Percentiles rank a stretch among this genome's conserved stretches.
These are phyloP conservation scores for Agelastica alni DNA, from an alignment of 2,888 invertebrate species.

Conservation along the genomic window DNA sequence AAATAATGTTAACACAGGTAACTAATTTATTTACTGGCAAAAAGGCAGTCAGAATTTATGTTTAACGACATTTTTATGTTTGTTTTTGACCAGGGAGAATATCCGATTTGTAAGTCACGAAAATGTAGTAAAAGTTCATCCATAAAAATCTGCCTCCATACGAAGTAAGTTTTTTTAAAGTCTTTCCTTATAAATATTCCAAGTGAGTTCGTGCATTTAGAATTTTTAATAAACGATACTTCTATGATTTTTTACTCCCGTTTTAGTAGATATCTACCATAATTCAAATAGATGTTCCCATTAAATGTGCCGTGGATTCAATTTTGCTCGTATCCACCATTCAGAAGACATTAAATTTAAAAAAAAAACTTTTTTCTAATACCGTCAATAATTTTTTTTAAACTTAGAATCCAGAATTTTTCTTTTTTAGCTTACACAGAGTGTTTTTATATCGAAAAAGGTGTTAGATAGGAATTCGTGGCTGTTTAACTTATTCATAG, in stretches of 20 bases:
- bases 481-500: no score
- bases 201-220: constrained; percentile 39
- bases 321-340: no score
- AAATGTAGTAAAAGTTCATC: constrained; percentile 40
- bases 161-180: constrained; percentile 41
- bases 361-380: no score
- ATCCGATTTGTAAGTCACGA: constrained; percentile 36
- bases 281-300: not conserved
- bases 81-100: constrained; percentile 16
- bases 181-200: constrained; percentile 41
- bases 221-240: constrained; percentile 25
- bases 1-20: no score
- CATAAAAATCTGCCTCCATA: constrained; percentile 40
- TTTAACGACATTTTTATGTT: constrained; percentile 21
- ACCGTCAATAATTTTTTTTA: no score
- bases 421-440: no score
- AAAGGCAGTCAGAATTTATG: constrained; percentile 3
- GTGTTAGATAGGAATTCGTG: no score
- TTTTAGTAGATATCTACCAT: constrained; percentile 1
- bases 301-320: no score
- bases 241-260: constrained; percentile 5
- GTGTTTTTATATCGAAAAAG: no score
- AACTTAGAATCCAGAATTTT: no score
- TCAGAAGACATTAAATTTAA: no score
- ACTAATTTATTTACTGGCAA: not conserved